These are phyloP conservation scores for Colaptes auratus DNA, from an alignment of 2,113 vertebrate species.

Conservation along the genomic window DNA sequence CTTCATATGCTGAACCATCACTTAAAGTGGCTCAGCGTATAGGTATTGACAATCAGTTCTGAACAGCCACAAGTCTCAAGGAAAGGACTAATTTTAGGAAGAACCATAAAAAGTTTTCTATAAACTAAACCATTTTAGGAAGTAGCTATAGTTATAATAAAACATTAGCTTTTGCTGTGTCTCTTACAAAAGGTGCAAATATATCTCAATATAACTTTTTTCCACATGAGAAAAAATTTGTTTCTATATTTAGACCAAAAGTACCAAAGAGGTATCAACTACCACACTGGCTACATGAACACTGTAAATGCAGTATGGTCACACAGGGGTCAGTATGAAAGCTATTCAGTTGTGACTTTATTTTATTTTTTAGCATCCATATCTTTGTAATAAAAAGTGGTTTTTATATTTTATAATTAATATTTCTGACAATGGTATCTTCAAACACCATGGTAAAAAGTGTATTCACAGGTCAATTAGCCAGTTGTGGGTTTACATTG, in stretches of 20 bases:
- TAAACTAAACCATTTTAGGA: background rate
- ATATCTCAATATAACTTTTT: background rate
- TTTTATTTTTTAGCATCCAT: too few species aligned
- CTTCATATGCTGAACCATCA: background rate
- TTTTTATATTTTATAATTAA: too few species aligned
- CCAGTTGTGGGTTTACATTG: too few species aligned
- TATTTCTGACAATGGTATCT: too few species aligned
- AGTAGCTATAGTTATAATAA: background rate
- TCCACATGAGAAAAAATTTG: background rate
- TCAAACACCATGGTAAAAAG: too few species aligned
- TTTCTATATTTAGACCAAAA: background rate
- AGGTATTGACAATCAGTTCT: background rate
- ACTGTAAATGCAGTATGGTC: background rate
- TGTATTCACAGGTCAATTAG: too few species aligned
- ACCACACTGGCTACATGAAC: background rate
- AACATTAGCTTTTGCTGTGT: background rate
- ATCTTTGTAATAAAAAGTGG: too few species aligned
- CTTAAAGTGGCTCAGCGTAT: accelerated
- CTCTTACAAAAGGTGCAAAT: background rate
- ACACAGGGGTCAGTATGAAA: background rate
- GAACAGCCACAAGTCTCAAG: background rate
- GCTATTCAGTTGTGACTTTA: background rate
- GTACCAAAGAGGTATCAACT: background rate
- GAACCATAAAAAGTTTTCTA: background rate
- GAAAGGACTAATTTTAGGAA: background rate